These are phyloP conservation scores for Betta splendens DNA, from an alignment of 2,797 vertebrate genomes.

Conservation along the genomic window DNA sequence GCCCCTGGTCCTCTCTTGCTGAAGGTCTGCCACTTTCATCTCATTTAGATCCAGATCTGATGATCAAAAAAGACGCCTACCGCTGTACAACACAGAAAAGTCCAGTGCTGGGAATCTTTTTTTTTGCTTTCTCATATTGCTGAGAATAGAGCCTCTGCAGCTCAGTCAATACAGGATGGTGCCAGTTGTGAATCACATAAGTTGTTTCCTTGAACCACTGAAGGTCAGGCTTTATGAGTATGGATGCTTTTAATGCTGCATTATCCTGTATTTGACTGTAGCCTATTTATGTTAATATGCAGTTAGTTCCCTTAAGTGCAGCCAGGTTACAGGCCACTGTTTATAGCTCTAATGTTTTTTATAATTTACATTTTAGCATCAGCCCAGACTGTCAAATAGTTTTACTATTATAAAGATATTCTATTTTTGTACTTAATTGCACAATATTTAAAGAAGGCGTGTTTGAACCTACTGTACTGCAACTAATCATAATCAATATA, in stretches of 20 bases:
- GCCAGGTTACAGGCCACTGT: background rate
- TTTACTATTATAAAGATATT: background rate
- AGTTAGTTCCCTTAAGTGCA: constrained; percentile 2
- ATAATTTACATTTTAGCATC: no score
- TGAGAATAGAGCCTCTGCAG: constrained; percentile 7
- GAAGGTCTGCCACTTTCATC: constrained; percentile 65
- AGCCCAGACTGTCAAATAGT: no score
- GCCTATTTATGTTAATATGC: constrained; percentile 14
- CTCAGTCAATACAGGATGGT: constrained; percentile 8
- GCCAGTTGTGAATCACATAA: constrained; percentile 16
- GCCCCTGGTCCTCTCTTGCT: constrained; percentile 51
- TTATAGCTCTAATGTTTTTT: constrained; percentile 9
- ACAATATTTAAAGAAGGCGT: background rate
- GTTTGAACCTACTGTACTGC: background rate
- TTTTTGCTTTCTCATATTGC: constrained; percentile 9
- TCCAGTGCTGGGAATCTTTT: constrained; percentile 24
- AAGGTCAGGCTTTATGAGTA: constrained; percentile 14
- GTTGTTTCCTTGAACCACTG: constrained; percentile 9
- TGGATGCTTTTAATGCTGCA: constrained; percentile 25
- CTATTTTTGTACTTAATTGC: background rate
- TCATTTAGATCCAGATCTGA: constrained; percentile 73
- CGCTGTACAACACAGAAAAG: constrained; percentile 28
- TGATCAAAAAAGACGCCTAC: constrained; percentile 55
- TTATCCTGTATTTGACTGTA: constrained; percentile 10
- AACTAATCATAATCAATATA: constrained; percentile 2